A percentile compares a stretch with the other conserved stretches of the same genome.
Evolutionary conservation across 53 echinoderm and acorn worm species (phyloP).

Genomic region (Pentamera pediparva): DNA sequence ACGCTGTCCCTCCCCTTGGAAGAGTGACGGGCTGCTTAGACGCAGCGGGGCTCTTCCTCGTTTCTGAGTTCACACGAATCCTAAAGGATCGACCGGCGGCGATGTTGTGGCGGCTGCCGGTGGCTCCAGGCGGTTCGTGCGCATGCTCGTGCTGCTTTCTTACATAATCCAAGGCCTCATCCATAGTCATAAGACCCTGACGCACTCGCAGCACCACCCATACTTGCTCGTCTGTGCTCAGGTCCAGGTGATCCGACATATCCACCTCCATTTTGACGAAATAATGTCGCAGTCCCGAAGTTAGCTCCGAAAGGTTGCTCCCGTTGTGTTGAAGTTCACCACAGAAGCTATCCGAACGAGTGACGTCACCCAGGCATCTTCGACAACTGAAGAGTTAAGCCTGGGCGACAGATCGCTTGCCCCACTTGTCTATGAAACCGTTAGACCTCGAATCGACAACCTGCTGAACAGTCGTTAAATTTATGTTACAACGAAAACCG

Average conservation of each 20-base stretch:
- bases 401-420: too few species aligned
- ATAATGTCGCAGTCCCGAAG: background rate
- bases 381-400: too few species aligned
- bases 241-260: constrained; percentile 71
- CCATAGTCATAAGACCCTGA: constrained; percentile 84
- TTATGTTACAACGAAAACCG: too few species aligned
- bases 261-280: background rate
- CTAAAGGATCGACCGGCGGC: constrained; percentile 19
- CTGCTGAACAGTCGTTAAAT: too few species aligned
- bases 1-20: background rate
- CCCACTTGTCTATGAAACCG: too few species aligned
- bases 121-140: constrained; percentile 47
- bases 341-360: too few species aligned
- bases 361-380: too few species aligned
- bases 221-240: constrained; percentile 92
- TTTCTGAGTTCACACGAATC: constrained; percentile 5
- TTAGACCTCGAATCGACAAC: background rate
- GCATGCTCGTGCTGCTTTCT: constrained; percentile 75
- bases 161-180: constrained; percentile 92
- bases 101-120: constrained; percentile 5
- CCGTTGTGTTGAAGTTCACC: too few species aligned
- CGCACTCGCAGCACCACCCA: constrained; percentile 93
- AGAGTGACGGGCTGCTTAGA: background rate
- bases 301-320: too few species aligned
- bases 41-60: constrained; percentile 17